A percentile compares a stretch with the other conserved stretches of the same genome.
These are phyloP conservation scores for Ceratosolen solmsi DNA, from an alignment of 1,140 invertebrate species.

Conservation along the genomic window DNA sequence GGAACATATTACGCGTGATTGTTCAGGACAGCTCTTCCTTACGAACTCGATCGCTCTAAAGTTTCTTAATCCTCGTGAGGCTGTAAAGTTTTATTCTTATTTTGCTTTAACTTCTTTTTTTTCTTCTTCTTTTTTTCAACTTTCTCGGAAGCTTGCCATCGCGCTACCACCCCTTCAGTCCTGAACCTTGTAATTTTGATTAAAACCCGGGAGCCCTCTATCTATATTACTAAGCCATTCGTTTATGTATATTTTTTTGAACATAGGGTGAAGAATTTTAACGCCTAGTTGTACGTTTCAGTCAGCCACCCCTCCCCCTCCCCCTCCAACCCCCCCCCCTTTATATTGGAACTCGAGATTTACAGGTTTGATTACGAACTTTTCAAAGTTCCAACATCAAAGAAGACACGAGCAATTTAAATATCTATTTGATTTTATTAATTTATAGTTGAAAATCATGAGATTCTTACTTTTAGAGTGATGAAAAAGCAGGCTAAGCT, in stretches of 20 bases:
- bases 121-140: background rate
- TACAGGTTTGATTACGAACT: slow-evolving; percentile 33
- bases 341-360: background rate
- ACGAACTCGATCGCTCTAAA: slow-evolving; percentile 37
- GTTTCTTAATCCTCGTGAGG: slow-evolving; percentile 50
- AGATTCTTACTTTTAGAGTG: too few species aligned
- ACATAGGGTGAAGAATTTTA: slow-evolving; percentile 2
- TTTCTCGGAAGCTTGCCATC: background rate
- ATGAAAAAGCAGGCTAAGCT: too few species aligned
- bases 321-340: background rate
- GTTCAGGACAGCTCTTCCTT: slow-evolving; percentile 28
- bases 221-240: background rate
- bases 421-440: too few species aligned
- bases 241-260: slow-evolving; percentile 9
- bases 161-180: too few species aligned
- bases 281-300: background rate
- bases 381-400: background rate
- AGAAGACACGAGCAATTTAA: background rate
- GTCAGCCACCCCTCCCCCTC: background rate
- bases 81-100: slow-evolving; percentile 23
- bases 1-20: slow-evolving; percentile 23
- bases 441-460: too few species aligned
- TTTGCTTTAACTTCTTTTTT: too few species aligned
- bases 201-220: slow-evolving; percentile 17
- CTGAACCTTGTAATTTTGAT: slow-evolving; percentile 22